These are phyloP conservation scores for Gonioctena quinquepunctata DNA, from an alignment of 1,140 invertebrate species.

Conservation along the genomic window DNA sequence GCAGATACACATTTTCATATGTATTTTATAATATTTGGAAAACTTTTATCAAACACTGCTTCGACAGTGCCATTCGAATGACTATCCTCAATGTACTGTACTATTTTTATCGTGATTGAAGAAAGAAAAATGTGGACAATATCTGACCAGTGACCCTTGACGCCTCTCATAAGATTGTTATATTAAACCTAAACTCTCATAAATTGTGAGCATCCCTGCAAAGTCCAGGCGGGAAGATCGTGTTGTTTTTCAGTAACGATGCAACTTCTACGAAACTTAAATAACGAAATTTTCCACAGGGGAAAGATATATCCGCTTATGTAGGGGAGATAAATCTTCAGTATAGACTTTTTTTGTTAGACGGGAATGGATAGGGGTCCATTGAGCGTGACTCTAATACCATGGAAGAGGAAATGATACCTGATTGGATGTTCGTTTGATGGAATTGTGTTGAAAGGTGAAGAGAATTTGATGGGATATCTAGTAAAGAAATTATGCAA, in stretches of 20 bases:
- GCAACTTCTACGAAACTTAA: slow-evolving; percentile 13
- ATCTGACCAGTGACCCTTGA: slow-evolving; percentile 4
- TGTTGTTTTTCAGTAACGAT: slow-evolving; percentile 15
- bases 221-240: background rate
- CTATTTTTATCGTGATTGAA: slow-evolving; percentile 5
- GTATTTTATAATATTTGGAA: no score
- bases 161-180: slow-evolving; percentile 5
- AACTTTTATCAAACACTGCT: no score
- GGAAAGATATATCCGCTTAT: background rate
- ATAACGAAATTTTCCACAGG: slow-evolving; percentile 2
- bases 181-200: slow-evolving; percentile 8
- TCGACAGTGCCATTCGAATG: no score
- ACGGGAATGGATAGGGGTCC: no score
- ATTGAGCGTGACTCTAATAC: no score
- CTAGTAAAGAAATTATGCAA: no score
- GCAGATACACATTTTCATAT: no score
- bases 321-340: background rate
- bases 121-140: slow-evolving; percentile 5
- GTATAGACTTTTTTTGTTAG: background rate
- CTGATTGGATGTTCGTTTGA: no score
- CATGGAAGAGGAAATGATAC: no score
- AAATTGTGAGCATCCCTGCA: background rate
- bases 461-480: no score
- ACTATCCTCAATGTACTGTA: no score
- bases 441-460: no score